phyloP scores from a whole-genome alignment of 2,888 invertebrate genomes.

The Caradrina clavipalpis region DNA sequence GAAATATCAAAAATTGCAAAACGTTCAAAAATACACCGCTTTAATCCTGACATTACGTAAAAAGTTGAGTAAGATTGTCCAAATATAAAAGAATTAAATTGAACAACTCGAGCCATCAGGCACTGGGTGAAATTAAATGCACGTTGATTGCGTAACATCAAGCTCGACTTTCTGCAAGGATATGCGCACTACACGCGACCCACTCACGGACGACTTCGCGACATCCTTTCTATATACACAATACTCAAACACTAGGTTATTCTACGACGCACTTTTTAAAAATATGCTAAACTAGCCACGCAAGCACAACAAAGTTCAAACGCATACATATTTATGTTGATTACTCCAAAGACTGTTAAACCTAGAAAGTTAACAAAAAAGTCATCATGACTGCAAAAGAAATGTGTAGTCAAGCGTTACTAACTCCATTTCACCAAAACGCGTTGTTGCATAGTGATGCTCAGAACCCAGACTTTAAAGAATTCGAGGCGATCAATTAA shows the following conservation, averaged over 20 bases:
- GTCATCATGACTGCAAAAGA: slow-evolving; percentile 13
- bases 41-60: slow-evolving; percentile 88
- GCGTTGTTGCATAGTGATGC: slow-evolving; percentile 23
- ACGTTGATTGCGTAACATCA: slow-evolving; percentile 79
- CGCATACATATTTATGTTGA: slow-evolving; percentile 39
- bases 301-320: slow-evolving; percentile 38
- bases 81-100: slow-evolving; percentile 82
- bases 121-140: slow-evolving; percentile 77
- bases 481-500: slow-evolving; percentile 47
- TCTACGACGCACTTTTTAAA: slow-evolving; percentile 51
- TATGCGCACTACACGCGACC: slow-evolving; percentile 61
- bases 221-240: slow-evolving; percentile 55
- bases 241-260: slow-evolving; percentile 44
- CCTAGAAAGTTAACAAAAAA: slow-evolving; percentile 12
- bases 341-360: slow-evolving; percentile 10
- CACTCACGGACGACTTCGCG: slow-evolving; percentile 51
- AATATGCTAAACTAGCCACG: slow-evolving; percentile 36
- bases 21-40: slow-evolving; percentile 77
- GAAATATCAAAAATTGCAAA: slow-evolving; percentile 86
- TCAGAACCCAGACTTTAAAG: slow-evolving; percentile 35
- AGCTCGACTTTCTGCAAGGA: slow-evolving; percentile 75
- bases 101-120: slow-evolving; percentile 76
- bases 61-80: slow-evolving; percentile 83
- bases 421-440: slow-evolving; percentile 48
- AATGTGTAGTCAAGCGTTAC: slow-evolving; percentile 25